These are phyloP conservation scores for Thinocorus orbignyianus DNA, from an alignment of 2,113 vertebrate species.

Conservation along the genomic window DNA sequence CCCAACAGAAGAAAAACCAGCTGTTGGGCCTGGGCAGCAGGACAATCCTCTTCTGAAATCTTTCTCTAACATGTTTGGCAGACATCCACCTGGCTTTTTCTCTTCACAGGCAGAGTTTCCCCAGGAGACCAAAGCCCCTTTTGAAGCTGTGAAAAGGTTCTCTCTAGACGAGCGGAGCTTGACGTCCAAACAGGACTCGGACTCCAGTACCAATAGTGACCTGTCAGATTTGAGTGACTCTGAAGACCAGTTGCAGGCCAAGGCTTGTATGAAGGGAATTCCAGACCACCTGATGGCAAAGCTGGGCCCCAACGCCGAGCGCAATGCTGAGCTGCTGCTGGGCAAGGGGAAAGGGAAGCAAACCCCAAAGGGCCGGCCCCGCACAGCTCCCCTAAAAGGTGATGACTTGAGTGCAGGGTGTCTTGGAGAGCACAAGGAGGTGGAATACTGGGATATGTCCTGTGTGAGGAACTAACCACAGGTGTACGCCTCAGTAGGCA, in stretches of 20 bases:
- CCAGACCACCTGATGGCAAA: slow-evolving; percentile 83
- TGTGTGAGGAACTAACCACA: background rate
- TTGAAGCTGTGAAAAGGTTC: slow-evolving; percentile 92
- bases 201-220: slow-evolving; percentile 96
- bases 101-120: slow-evolving; percentile 75
- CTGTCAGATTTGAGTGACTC: slow-evolving; percentile 95
- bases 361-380: slow-evolving; percentile 87
- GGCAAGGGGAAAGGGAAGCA: slow-evolving; percentile 88
- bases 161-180: slow-evolving; percentile 90
- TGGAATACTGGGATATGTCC: slow-evolving; percentile 2
- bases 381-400: slow-evolving; percentile 96
- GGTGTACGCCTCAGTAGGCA: background rate
- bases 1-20: slow-evolving; percentile 82
- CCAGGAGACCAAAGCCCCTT: slow-evolving; percentile 80
- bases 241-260: slow-evolving; percentile 88
- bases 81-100: slow-evolving; percentile 82
- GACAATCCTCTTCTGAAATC: slow-evolving; percentile 81
- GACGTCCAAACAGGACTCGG: slow-evolving; percentile 89
- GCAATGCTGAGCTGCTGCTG: slow-evolving; percentile 78
- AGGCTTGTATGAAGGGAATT: slow-evolving; percentile 82
- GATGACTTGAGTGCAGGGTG: slow-evolving; percentile 37
- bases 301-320: slow-evolving; percentile 74
- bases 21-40: slow-evolving; percentile 71
- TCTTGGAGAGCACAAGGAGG: background rate
- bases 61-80: slow-evolving; percentile 81